phyloP scores from a whole-genome alignment of 2,797 vertebrate species.

The Potorous gilbertii region DNA sequence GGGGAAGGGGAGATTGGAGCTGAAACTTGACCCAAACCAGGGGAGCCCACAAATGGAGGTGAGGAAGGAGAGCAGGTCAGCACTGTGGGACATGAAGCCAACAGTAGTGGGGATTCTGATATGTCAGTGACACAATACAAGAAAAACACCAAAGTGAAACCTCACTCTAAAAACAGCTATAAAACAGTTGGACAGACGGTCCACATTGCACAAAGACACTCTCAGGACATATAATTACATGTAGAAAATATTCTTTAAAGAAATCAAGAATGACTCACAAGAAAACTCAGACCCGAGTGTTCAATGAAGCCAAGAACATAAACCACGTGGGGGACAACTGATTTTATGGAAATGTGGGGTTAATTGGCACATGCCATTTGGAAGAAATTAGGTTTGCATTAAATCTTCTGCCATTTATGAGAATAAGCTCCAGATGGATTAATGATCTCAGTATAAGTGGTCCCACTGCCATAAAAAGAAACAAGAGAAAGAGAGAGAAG shows the following conservation, averaged over 20 bases:
- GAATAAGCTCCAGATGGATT: background rate
- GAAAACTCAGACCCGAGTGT: background rate
- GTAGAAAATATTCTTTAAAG: background rate
- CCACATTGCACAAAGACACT: background rate
- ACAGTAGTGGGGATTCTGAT: background rate
- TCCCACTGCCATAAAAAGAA: background rate
- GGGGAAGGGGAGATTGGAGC: background rate
- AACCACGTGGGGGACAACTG: background rate
- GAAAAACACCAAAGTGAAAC: background rate
- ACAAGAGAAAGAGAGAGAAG: background rate
- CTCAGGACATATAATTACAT: background rate
- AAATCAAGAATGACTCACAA: background rate
- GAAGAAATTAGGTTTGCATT: background rate
- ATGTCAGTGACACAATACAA: background rate
- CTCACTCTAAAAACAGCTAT: background rate
- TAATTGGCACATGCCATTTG: background rate
- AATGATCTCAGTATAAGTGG: background rate
- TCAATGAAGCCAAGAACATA: background rate
- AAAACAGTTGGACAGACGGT: background rate
- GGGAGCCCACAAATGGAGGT: background rate
- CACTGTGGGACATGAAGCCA: background rate
- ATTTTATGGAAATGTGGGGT: background rate
- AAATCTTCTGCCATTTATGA: background rate
- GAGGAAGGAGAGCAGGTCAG: background rate
- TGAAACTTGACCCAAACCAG: background rate